A percentile compares a stretch with the other conserved stretches of the same genome.
Conservation (phyloP, 1,140 invertebrate species). For the Zaprionus ghesquierei region DNA sequence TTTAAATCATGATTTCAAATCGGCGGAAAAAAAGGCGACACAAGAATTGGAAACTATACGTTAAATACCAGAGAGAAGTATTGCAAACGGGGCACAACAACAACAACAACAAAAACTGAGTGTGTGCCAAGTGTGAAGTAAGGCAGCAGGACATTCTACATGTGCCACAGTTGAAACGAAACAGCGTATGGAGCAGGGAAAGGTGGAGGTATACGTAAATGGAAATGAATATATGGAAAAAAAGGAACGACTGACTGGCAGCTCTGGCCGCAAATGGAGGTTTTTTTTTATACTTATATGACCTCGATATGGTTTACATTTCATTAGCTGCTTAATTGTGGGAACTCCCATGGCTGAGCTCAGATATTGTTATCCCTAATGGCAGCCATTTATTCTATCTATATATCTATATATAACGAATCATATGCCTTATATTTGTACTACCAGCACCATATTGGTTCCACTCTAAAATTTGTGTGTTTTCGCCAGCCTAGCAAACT, state of each 20-base stretch:
- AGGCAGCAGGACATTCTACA: not conserved
- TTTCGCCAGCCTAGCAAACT: not conserved
- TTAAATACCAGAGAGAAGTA: slow-evolving; percentile 47
- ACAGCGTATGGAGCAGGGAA: not conserved
- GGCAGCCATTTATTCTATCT: not conserved
- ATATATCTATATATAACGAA: not conserved
- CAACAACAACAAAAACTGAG: too few relatives aligned
- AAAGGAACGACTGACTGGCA: not conserved
- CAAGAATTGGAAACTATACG: slow-evolving; percentile 46
- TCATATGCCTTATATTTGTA: not conserved
- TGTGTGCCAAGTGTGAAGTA: not conserved
- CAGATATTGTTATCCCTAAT: not conserved
- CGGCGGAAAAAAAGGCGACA: slow-evolving; percentile 31
- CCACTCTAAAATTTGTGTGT: not conserved
- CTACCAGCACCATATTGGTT: not conserved
- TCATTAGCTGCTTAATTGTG: slow-evolving; percentile 1
- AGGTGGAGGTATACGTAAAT: not conserved
- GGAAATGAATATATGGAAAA: not conserved
- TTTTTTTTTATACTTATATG: slow-evolving; percentile 16
- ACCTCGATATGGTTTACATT: slow-evolving; percentile 10
- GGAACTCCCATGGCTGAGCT: not conserved
- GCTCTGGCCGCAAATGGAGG: not conserved
- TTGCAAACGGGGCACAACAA: slow-evolving; percentile 2
- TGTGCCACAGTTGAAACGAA: not conserved
- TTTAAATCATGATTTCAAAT: slow-evolving; percentile 65